phyloP scores from a whole-genome alignment of 1,140 invertebrate genomes.

The Caenorhabditis tropicalis region DNA sequence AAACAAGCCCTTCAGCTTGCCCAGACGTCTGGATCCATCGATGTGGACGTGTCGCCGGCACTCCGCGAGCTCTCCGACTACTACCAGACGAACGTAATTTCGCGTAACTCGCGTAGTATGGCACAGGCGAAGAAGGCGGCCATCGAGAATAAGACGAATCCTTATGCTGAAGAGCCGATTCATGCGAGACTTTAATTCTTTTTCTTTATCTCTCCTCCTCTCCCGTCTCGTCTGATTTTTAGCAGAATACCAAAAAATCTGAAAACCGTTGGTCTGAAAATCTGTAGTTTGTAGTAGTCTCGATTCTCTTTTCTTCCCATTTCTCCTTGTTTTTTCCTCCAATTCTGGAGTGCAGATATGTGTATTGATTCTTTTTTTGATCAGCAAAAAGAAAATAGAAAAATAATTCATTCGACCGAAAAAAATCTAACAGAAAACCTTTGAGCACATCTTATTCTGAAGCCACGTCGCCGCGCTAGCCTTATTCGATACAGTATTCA shows the following conservation, averaged over 20 bases:
- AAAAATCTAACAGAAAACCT: not conserved
- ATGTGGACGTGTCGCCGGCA: constrained; percentile 80
- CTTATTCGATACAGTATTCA: constrained; percentile 5
- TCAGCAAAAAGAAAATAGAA: not conserved
- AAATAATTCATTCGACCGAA: not conserved
- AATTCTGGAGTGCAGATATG: not conserved
- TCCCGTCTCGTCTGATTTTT: not conserved
- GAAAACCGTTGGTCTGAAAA: constrained; percentile 6
- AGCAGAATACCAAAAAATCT: not conserved
- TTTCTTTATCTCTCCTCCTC: not conserved
- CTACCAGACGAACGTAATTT: constrained; percentile 96
- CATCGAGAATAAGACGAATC: constrained; percentile 42
- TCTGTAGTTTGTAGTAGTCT: constrained; percentile 37
- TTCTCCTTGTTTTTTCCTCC: not conserved
- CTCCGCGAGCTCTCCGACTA: constrained; percentile 87
- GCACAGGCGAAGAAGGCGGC: constrained; percentile 74
- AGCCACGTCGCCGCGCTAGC: not conserved
- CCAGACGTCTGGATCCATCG: constrained; percentile 72
- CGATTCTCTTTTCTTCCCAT: not conserved
- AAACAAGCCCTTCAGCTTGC: constrained; percentile 77
- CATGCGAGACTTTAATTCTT: constrained; percentile 18
- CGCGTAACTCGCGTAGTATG: constrained; percentile 96
- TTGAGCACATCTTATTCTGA: constrained; percentile 27
- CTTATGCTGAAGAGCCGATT: constrained; percentile 15
- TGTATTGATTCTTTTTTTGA: not conserved